A percentile compares a stretch with the other conserved stretches of the same genome.
Conservation (phyloP, 2,113 vertebrate species). For the Pipra filicauda region DNA sequence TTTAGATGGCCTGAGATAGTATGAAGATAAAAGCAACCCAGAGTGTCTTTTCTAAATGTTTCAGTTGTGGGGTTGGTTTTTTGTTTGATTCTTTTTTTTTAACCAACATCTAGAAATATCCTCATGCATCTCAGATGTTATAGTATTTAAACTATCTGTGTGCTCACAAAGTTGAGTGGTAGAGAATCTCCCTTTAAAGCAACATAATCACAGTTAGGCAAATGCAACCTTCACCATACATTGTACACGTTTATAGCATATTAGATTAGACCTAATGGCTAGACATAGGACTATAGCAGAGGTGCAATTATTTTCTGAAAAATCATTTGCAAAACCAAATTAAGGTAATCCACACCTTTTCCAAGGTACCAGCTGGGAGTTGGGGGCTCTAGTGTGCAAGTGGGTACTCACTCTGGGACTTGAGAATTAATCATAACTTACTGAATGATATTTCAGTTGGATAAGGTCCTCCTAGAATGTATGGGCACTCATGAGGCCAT, state of each 20-base stretch:
- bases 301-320: background rate
- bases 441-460: background rate
- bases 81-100: background rate
- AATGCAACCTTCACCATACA: background rate
- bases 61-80: rapidly evolving
- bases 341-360: background rate
- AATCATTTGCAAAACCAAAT: background rate
- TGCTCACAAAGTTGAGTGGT: background rate
- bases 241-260: background rate
- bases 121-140: background rate
- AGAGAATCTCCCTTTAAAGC: background rate
- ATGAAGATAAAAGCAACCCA: background rate
- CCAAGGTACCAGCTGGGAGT: background rate
- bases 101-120: background rate
- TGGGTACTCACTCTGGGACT: background rate
- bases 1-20: background rate
- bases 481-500: background rate
- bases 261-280: background rate
- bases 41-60: background rate
- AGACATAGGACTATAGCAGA: background rate
- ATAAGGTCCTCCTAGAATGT: background rate
- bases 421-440: background rate
- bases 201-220: background rate
- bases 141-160: background rate
- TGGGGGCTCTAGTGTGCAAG: background rate